Evolutionary conservation across 1,140 invertebrate species (phyloP), one percentile per base, ranked within the genome.

Genomic region (Rhopalosiphum padi): DNA sequence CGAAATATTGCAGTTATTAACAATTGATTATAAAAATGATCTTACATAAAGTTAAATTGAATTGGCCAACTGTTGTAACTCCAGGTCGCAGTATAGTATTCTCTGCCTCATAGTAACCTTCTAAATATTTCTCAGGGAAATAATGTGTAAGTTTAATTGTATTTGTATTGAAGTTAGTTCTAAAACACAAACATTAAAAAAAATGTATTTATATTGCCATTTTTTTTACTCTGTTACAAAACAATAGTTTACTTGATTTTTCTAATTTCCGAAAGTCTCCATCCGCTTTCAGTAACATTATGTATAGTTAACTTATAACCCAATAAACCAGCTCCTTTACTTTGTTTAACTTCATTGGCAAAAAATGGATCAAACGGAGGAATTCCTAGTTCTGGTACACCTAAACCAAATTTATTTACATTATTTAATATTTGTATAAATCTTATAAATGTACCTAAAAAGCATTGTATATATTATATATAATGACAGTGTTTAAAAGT

Each of bases 321-420:
- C 53, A 97, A 95, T 90, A 96, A 96, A 0, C 96, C 95, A 55
- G 96, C 95, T 46, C 97, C 96, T 18, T 97, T 96, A 41, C 95
- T 96, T 93, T 97, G 96, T 9, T 96, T 96, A 11, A 98, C 96
- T 95, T 97, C 97, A 46, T 96, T 95, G 0, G 97, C 96, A 93
- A 96, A 97, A 95, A 97, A 97, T 0, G 97, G 97, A 95, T 98
- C 97, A 94, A 98, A 98, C 0, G 97, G 96, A 4, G 96, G 95
- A 0, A 98, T 96, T 60, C 97, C 96, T 94, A 97, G 96, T 94
- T 97, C 96, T 0, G 97, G 96, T n/a, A 98, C 95, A 94, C 97
- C 97, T 97, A 94, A 30, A 55, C 23, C n/a, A 21, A 37, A 83
- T 37, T 83, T 83, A 83, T 83, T 83, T 37, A 22, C 1, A 25